Percentiles rank a stretch among this genome's conserved stretches.
Conservation (phyloP, 2,113 vertebrate species). For the Notiomystis cincta region DNA sequence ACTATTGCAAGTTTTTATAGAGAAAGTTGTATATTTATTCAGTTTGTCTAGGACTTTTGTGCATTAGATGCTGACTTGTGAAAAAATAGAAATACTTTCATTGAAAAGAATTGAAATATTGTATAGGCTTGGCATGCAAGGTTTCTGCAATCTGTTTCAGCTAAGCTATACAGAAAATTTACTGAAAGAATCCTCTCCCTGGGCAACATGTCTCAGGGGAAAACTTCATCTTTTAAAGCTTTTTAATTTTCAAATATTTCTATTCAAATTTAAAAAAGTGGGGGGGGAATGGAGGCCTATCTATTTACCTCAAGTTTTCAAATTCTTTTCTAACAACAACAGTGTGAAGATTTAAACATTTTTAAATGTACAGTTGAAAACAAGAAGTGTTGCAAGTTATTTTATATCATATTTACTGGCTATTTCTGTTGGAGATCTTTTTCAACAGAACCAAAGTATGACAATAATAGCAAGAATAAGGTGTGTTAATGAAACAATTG, state of each 20-base stretch:
- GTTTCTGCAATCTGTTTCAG: not conserved
- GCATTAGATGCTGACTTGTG: not conserved
- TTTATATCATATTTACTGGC: not conserved
- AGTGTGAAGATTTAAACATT: not conserved
- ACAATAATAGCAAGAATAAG: not conserved
- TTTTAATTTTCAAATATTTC: not conserved
- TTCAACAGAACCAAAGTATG: not conserved
- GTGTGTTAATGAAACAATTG: not conserved
- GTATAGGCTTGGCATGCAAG: not conserved
- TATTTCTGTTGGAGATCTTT: not conserved
- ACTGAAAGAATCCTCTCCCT: not conserved
- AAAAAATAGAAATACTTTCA: not conserved
- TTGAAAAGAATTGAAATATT: not conserved
- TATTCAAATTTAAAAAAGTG: not conserved
- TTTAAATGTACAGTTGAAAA: not conserved
- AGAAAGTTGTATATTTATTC: not conserved
- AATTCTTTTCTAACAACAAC: not conserved
- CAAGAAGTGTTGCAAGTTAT: not conserved
- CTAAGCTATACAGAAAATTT: not conserved
- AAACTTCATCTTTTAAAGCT: not conserved
- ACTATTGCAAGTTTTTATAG: not conserved
- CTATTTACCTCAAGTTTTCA: not conserved
- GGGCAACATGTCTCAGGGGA: not conserved
- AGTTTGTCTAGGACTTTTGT: not conserved
- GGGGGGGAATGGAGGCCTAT: rapidly evolving